Evolutionary conservation across 1,140 invertebrate genomes (phyloP), one percentile per base, ranked within the genome.

Genomic region (Tetramorium simillimum): DNA sequence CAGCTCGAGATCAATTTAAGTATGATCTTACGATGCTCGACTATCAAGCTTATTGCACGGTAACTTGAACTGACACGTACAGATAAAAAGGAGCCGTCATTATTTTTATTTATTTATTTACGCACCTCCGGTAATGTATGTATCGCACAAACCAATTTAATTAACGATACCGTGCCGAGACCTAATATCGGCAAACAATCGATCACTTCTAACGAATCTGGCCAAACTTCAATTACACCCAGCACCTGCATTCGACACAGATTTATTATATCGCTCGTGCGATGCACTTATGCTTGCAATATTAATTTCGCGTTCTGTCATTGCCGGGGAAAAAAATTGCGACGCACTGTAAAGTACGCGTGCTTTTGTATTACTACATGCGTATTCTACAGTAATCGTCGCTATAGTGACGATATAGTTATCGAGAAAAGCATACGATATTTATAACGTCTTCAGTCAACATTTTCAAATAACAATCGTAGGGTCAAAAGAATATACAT

Each of bases 161-260:
- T 10, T n/a, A 65, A 37, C 9, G 33, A 37, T 18, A 65, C 33
- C 3, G 5, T 37, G 33, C 16, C 33, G 33, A 65, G 62, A 37
- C 9, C 28, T 37, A 65, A 65, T 1, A 65, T 9, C 33, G 62
- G 62, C 18, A 65, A 37, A 37, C 62, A 65, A 9, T 65, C 33
- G n/a, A 65, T 37, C 9, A 65, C 9, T 65, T 65, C 33, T 10
- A 65, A 65, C n/a, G 62, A 65, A 65, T 65, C 62, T 65, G 28
- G 16, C 62, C 33, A 37, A n/a, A 65, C 18, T 37, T 37, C 62
- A n/a, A 65, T 65, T 65, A n/a, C n/a, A 37, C 62, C 33, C 62
- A 65, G 16, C 28, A 65, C 28, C 60, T 65, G 9, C 18, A 65
- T 65, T 65, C 33, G 7, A 3, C 33, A 37, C 18, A 7, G 14